A percentile compares a stretch with the other conserved stretches of the same genome.
These are phyloP conservation scores for Monopis laevigella DNA, from an alignment of 2,888 invertebrate species.

Conservation along the genomic window DNA sequence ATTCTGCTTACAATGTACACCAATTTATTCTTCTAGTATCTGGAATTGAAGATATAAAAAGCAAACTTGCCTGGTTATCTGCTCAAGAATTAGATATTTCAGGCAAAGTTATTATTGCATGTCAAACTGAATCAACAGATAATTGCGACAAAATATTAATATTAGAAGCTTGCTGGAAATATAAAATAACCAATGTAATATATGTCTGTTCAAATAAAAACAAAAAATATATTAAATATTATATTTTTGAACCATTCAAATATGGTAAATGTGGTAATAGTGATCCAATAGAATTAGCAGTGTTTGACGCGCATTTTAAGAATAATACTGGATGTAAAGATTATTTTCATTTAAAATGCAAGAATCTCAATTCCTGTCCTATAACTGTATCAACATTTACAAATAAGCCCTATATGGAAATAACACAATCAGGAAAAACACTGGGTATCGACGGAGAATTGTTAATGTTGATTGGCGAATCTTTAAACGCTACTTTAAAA, in stretches of 20 bases:
- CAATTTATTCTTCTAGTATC: conserved; percentile 39
- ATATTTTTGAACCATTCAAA: conserved; percentile 36
- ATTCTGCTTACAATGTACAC: conserved; percentile 9
- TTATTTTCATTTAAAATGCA: conserved; percentile 1
- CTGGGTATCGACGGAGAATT: conserved; percentile 13
- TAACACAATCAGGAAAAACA: background rate
- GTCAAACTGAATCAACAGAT: conserved; percentile 26
- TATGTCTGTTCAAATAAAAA: conserved; percentile 27
- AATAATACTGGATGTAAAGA: background rate
- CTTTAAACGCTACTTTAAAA: conserved; percentile 1
- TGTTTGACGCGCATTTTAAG: background rate
- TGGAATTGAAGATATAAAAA: conserved; percentile 26
- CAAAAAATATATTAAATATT: conserved; percentile 18
- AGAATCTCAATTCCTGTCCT: background rate
- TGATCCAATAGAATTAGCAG: conserved; percentile 24
- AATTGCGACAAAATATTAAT: conserved; percentile 36
- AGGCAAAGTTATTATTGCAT: conserved; percentile 40
- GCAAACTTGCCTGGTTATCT: conserved; percentile 30
- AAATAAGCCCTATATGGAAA: conserved; percentile 3
- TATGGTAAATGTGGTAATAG: conserved; percentile 30
- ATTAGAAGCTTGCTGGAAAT: conserved; percentile 33
- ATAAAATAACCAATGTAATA: conserved; percentile 39
- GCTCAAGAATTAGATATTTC: conserved; percentile 35
- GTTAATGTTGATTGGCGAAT: background rate
- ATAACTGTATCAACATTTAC: conserved; percentile 3